Evolutionary conservation across 2,888 invertebrate species (phyloP), one percentile per base, ranked within the genome.

Genomic region (Eurois occulta): DNA sequence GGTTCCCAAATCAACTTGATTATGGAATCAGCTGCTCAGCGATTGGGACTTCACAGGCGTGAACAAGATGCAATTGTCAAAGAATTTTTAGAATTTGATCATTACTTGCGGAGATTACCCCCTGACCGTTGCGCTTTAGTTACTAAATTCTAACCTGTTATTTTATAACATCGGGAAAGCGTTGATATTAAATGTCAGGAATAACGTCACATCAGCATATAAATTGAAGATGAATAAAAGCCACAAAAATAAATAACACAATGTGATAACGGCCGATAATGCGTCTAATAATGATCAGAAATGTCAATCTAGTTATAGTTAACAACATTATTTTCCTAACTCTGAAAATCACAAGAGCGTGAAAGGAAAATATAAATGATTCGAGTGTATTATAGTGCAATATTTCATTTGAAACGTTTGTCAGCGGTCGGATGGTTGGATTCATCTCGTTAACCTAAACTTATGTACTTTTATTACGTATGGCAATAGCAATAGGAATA

Each of bases 321-420:
- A 32, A 21, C 32, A 46, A 32, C 18, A 52, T 43, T 77, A 64
- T 58, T 83, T 67, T 66, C 18, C 24, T 43, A 43, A 65, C 74
- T 74, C 69, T 21, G 73, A 48, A 84, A 73, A 3, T 28, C 46
- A 80, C 55, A 48, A n/a, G 16, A 66, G 62, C 66, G 69, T 70
- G 11, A 69, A 55, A 71, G 16, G 16, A 81, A 73, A 55, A 70
- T 70, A 85, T 80, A 69, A 79, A 80, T 71, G 75, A 67, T 58
- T 62, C 32, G 21, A 66, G 69, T 55, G 52, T 66, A 66, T 46
- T 69, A 38, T 28, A 64, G 28, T 43, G 67, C 55, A 82, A 82
- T 82, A 82, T 82, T 82, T 82, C 81, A 85, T 75, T 71, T 80
- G 55, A 41, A 80, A 81, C 38, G 80, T 84, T 81, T 74, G 67